phyloP scores from a whole-genome alignment of 2,888 invertebrate species.

The Iphiclides podalirius region DNA sequence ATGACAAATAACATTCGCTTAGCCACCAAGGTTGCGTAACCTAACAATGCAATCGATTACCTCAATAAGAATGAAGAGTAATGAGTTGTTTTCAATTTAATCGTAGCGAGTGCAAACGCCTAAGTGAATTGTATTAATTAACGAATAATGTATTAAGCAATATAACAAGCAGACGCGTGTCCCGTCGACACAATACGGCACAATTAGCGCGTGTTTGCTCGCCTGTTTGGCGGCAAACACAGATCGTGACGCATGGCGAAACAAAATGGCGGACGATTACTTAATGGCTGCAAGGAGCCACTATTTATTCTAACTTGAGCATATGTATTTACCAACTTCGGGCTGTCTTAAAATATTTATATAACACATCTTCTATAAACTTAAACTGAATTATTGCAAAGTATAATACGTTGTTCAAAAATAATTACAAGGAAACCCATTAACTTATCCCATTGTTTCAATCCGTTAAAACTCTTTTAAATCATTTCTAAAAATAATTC shows the following conservation, averaged over 20 bases:
- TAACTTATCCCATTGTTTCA: too few species aligned
- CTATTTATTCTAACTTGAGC: not conserved
- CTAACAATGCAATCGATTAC: conserved; percentile 12
- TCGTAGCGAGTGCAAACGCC: not conserved
- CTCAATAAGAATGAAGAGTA: conserved; percentile 3
- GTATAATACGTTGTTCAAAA: too few species aligned
- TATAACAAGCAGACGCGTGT: not conserved
- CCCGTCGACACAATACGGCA: conserved; percentile 12
- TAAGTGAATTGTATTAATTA: conserved; percentile 16
- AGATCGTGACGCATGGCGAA: conserved; percentile 8
- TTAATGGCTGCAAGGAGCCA: not conserved
- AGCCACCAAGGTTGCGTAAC: not conserved
- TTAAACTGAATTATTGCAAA: too few species aligned
- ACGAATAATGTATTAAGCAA: conserved; percentile 3
- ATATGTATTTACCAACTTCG: too few species aligned
- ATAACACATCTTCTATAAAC: too few species aligned
- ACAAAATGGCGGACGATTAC: conserved; percentile 12
- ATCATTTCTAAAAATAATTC: too few species aligned
- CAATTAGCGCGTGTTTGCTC: conserved; percentile 16
- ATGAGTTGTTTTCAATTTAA: conserved; percentile 16
- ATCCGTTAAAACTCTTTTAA: too few species aligned
- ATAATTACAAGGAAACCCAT: too few species aligned
- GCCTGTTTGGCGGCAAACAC: not conserved
- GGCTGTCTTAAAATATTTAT: too few species aligned
- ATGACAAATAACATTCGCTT: too few species aligned